Evolutionary conservation across 2,113 vertebrate species (phyloP).

Genomic region (Ibidorhyncha struthersii): DNA sequence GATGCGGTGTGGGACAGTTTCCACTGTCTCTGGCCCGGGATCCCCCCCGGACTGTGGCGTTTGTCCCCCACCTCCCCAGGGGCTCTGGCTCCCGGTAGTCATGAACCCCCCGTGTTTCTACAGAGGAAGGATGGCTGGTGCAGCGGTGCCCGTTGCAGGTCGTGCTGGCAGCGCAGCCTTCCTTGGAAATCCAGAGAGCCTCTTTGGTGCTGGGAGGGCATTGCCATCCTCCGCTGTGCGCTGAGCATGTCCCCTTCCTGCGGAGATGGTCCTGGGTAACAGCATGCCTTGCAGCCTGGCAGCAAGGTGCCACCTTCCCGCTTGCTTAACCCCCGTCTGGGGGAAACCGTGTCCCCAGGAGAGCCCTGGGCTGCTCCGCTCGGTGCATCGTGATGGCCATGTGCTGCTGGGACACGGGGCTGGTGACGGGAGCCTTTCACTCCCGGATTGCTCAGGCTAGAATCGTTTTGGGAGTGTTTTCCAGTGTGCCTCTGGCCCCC

Average conservation of each 20-base stretch:
- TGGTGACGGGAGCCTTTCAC: rapidly evolving
- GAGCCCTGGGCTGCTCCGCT: not conserved
- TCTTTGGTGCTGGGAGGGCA: not conserved
- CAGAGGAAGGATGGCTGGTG: not conserved
- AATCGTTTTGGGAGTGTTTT: rapidly evolving
- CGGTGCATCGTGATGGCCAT: rapidly evolving
- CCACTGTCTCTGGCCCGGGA: rapidly evolving
- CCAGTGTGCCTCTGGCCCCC: not conserved
- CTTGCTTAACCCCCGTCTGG: not conserved
- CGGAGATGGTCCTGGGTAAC: not conserved
- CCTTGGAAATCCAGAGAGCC: too few species aligned
- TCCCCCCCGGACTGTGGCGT: rapidly evolving
- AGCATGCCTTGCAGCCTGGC: not conserved
- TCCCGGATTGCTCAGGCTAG: rapidly evolving
- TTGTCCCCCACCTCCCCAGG: not conserved
- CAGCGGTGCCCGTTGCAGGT: not conserved
- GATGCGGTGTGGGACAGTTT: too few species aligned
- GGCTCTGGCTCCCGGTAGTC: not conserved
- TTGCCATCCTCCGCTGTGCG: not conserved
- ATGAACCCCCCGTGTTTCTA: not conserved
- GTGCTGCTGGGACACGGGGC: not conserved
- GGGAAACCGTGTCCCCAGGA: not conserved
- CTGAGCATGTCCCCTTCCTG: not conserved
- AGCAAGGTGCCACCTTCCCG: rapidly evolving
- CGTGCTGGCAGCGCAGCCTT: not conserved